phyloP scores from a whole-genome alignment of 2,888 invertebrate species.

The Drosophila anomelani region DNA sequence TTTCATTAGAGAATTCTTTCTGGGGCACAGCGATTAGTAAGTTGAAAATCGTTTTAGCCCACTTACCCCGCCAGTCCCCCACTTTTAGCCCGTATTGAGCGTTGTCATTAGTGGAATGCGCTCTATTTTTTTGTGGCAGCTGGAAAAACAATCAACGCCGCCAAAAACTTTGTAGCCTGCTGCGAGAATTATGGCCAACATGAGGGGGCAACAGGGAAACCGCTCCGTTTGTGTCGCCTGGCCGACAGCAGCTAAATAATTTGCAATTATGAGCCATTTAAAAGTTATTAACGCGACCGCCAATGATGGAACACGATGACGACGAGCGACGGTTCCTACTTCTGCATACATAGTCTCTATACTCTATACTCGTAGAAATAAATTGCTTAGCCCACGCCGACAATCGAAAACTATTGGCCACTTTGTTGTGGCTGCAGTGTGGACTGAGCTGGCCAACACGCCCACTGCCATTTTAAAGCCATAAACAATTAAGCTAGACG shows the following conservation, averaged over 20 bases:
- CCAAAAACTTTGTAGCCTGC: conserved; percentile 47
- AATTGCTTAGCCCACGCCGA: conserved; percentile 56
- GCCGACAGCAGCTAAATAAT: conserved; percentile 35
- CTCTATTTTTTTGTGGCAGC: conserved; percentile 37
- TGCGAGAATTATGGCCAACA: conserved; percentile 48
- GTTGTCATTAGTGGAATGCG: conserved; percentile 41
- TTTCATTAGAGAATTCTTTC: conserved; percentile 41
- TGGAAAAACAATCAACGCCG: conserved; percentile 43
- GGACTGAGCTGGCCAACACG: conserved; percentile 38
- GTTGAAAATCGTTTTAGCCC: conserved; percentile 47
- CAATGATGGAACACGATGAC: conserved; percentile 41
- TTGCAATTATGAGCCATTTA: conserved; percentile 74
- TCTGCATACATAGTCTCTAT: conserved; percentile 25
- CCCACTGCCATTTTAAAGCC: conserved; percentile 52
- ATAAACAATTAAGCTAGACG: conserved; percentile 65
- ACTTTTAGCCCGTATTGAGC: neutral
- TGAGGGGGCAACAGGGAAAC: conserved; percentile 3
- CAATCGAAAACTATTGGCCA: conserved; percentile 54
- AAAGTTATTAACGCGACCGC: conserved; percentile 69
- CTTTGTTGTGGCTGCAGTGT: conserved; percentile 19
- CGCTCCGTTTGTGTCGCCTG: conserved; percentile 23
- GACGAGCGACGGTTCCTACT: conserved; percentile 15
- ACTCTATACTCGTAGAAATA: conserved; percentile 35
- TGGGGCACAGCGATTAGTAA: conserved; percentile 50
- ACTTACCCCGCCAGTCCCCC: conserved; percentile 14